Conservation (phyloP, 2,888 invertebrate species). For the Caenorhabditis macrosperma region DNA sequence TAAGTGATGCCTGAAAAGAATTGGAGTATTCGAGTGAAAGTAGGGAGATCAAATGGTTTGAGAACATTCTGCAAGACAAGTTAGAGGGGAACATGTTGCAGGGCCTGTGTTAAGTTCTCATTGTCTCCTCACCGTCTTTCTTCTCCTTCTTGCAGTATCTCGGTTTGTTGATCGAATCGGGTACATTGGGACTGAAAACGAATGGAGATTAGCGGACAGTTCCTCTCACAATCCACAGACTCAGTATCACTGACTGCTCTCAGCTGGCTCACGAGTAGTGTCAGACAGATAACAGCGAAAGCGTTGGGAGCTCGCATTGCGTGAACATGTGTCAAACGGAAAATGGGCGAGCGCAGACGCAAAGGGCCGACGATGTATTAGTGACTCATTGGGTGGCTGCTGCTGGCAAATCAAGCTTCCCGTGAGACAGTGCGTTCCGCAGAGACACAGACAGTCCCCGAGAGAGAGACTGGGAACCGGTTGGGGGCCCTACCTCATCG, state of each 20-base stretch:
- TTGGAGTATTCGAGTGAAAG: neutral
- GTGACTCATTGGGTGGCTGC: slow-evolving; percentile 42
- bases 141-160: slow-evolving; percentile 55
- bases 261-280: neutral
- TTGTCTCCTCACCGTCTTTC: slow-evolving; percentile 23
- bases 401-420: slow-evolving; percentile 43
- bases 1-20: slow-evolving; percentile 48
- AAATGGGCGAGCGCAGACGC: neutral
- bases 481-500: neutral
- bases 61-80: too few relatives aligned
- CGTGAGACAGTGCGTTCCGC: neutral
- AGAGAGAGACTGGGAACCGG: slow-evolving; percentile 11
- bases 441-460: slow-evolving; percentile 28
- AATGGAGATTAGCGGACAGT: neutral
- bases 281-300: neutral
- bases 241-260: neutral
- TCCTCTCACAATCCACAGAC: neutral
- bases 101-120: neutral
- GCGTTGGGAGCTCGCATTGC: slow-evolving; percentile 4
- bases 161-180: slow-evolving; percentile 48
- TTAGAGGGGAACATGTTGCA: neutral
- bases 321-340: slow-evolving; percentile 27
- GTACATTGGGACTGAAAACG: slow-evolving; percentile 53
- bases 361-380: slow-evolving; percentile 19
- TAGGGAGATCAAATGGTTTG: too few relatives aligned